phyloP scores from a whole-genome alignment of 2,888 invertebrate genomes.

The Cataglyphis altisquamis region DNA sequence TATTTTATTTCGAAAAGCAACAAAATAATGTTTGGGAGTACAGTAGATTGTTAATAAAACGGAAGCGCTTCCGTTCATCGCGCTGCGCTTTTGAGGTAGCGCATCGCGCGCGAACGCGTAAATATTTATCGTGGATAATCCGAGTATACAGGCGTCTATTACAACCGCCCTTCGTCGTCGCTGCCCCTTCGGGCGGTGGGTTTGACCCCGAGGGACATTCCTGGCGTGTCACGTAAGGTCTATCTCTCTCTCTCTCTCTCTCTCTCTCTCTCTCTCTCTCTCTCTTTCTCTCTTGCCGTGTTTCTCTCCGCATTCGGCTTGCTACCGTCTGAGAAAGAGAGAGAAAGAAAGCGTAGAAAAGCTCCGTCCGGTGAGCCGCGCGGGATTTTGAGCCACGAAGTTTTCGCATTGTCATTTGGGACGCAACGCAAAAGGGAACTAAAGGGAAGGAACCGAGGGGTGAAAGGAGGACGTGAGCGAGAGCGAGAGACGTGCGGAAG shows the following conservation, averaged over 20 bases:
- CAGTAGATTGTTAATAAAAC: background rate
- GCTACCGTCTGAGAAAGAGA: slow-evolving; percentile 35
- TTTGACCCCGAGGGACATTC: slow-evolving; percentile 78
- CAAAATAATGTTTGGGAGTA: background rate
- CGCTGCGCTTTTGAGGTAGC: slow-evolving; percentile 66
- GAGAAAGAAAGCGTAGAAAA: slow-evolving; percentile 61
- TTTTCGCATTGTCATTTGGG: slow-evolving; percentile 81
- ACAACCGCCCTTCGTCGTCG: slow-evolving; percentile 55
- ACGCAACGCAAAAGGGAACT: slow-evolving; percentile 59
- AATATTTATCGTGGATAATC: slow-evolving; percentile 74
- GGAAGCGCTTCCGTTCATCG: slow-evolving; percentile 20
- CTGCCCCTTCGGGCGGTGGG: slow-evolving; percentile 53
- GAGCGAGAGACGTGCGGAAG: slow-evolving; percentile 1
- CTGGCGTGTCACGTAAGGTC: slow-evolving; percentile 72
- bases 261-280: slow-evolving; percentile 55
- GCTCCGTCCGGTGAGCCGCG: slow-evolving; percentile 73
- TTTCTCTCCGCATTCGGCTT: slow-evolving; percentile 20
- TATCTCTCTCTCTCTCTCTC: slow-evolving; percentile 52
- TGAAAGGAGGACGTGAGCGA: background rate
- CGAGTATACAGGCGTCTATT: slow-evolving; percentile 60
- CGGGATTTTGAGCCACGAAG: slow-evolving; percentile 76
- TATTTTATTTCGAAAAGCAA: background rate
- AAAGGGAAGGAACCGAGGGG: background rate
- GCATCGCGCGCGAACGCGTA: slow-evolving; percentile 58
- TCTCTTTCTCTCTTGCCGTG: slow-evolving; percentile 45